Base-by-base conservation (phyloP, 2,113 vertebrate genomes). In the Sinocyclocheilus rhinocerous region DNA sequence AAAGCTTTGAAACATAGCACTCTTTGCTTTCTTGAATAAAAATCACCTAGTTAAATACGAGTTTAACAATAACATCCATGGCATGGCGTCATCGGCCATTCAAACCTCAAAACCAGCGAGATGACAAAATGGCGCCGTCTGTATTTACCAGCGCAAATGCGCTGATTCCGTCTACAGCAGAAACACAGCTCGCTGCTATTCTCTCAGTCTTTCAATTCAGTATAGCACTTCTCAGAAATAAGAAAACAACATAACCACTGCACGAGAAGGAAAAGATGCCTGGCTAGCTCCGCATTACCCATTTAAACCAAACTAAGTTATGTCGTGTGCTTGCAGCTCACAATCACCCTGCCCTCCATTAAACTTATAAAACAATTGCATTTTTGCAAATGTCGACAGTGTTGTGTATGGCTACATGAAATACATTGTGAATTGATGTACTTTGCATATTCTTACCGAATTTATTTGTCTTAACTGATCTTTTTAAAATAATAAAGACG, bases 391-490 rank as follows among this genome's bases (percentile, higher is more conserved):
- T 61, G 26, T 52, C 78, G 83, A 76, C 73, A 88, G 61, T 24
- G 72, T 55, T 48, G 18, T 78, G 59, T 45, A 18, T 80, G 50
- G 16, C 57, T 86, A 84, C 9, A 65, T 45, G 39, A 39, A 69
- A 89, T 83, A 22, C 42, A 33, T 29, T 87, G 22, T 85, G 29
- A 59, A 39, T 48, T 85, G 26, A 42, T 90, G 75, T 88, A 83
- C 88, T 85, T 75, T 83, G 87, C n/a, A 65, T 72, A 67, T 84
- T 87, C 92, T 93, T 94, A 93, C 92, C 93, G 91, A 92, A 90
- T 84, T 42, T 88, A 91, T 92, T 89, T 92, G 89, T 89, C 83
- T 88, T 90, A 90, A 92, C 84, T 90, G 88, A 92, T 89, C 75
- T 88, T 90, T 73, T 87, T 75, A 75, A 88, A 83, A 76, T 12